Base-by-base conservation (phyloP, 2,888 invertebrate genomes). In the Tetropium fuscum region DNA sequence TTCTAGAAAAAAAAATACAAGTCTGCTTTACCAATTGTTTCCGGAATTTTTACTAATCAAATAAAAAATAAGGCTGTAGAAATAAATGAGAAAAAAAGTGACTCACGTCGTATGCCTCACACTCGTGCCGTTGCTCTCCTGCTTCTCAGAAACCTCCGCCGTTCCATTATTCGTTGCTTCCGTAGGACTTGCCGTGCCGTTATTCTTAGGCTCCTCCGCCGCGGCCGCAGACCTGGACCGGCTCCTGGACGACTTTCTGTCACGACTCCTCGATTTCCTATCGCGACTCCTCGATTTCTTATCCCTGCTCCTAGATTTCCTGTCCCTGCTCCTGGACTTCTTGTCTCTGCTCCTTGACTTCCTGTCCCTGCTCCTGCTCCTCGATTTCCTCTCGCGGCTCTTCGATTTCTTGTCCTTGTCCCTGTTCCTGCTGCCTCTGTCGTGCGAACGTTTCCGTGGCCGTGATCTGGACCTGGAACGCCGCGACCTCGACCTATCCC, bases 401-500 rank as follows among this genome's bases (percentile, higher is more conserved):
- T 58, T 20, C 61, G 69, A 57, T 69, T 64, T 11, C 65, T 51
- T 51, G 57, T 64, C 57, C 63, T 69, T 60, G 47, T 73, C 74
- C 25, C 63, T 61, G 13, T 64, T 60, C 40, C 58, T 49, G 40
- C 43, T 49, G 10, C 27, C n/a, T 20, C 38, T 15, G 1, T 58
- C 58, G 20, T 38, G 58, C 2, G 58, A 58, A 1, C 53, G 51
- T 38, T 58, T 58, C 34, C 58, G 13, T 10, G 51, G 57, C 19
- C 66, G 56, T 8, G 77, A 78, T 40, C 74, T 60, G 8, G 76
- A 74, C 45, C 80, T 64, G 6, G 80, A 78, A 54, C 79, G 74
- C 44, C 76, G 64, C 11, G 77, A 77, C 38, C 75, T 69, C 15
- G 76, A 78, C 45, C 79, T 71, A 83, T 84, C 70, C 82, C 82